Base-by-base conservation (phyloP, 2,113 vertebrate species). In the Strix aluco region DNA sequence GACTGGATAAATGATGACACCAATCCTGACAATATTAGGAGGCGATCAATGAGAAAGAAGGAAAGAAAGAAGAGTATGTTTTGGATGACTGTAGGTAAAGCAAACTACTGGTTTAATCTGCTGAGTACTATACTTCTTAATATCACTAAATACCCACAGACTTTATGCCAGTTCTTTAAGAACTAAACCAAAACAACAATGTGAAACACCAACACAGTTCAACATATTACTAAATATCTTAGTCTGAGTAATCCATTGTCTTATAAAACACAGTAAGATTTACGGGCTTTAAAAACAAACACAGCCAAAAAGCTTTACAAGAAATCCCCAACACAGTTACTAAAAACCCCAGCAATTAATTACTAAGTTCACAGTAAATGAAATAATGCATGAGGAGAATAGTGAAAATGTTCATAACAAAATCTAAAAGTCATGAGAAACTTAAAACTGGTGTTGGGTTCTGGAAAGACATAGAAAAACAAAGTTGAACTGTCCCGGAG, bases 1-100 rank as follows among this genome's bases (percentile, higher is more conserved):
- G 79, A 96, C 67, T 61, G 40, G 81, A 94, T 69, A 96, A 96
- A 96, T 79, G 44, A 96, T 96, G 86, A 94, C 92, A 95, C 92
- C 83, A 92, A 94, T 75, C 81, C 73, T 95, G 75, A 86, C 58
- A 93, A 66, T 78, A 96, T 94, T 91, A 96, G 51, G 32, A 94
- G 16, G 46, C 16, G 88, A 44, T 47, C 49, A 86, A 69, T 67
- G 72, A 97, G 47, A 96, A 94, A 86, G 74, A 96, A 81, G 61
- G 38, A 92, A 65, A 88, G 77, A 22, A 74, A 6, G 36, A 66
- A 81, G 55, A 81, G 38, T 72, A 42, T 42, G 55, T 78, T 97
- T 95, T 66, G 46, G 34, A 66, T 80, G 40, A 85, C 9, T 30
- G 34, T 63, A 84, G 42, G n/a, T 77, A 44, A 88, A 97, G 34